Conservation (phyloP, 92 coral and sea anemone species). For the Porites divaricata region DNA sequence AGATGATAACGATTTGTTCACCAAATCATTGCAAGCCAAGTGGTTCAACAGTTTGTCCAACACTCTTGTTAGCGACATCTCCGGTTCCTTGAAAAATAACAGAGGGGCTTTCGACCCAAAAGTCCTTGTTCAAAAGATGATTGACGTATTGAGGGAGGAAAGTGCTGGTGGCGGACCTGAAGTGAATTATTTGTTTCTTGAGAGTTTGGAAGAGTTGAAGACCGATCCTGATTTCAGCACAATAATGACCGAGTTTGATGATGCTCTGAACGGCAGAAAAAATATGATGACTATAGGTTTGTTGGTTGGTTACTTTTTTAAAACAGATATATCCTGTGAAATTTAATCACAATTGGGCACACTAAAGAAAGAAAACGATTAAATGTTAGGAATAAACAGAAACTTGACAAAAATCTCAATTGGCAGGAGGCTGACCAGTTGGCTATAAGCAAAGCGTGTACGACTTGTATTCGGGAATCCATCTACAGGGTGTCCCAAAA, state of each 20-base stretch:
- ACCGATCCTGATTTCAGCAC: slow-evolving; percentile 18
- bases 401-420: too few relatives aligned
- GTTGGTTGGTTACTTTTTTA: neutral
- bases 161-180: neutral
- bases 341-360: too few relatives aligned
- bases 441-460: too few relatives aligned
- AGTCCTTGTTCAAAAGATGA: slow-evolving; percentile 10
- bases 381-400: too few relatives aligned
- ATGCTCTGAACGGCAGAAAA: slow-evolving; percentile 5
- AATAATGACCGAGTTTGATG: slow-evolving; percentile 22
- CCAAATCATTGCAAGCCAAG: slow-evolving; percentile 27
- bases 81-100: neutral
- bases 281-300: slow-evolving; percentile 29
- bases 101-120: slow-evolving; percentile 5
- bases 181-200: neutral
- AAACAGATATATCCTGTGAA: too few relatives aligned
- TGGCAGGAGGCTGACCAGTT: too few relatives aligned
- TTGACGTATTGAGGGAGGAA: slow-evolving; percentile 6
- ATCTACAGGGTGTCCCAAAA: too few relatives aligned
- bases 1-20: neutral
- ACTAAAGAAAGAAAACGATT: too few relatives aligned
- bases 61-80: slow-evolving; percentile 4
- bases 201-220: slow-evolving; percentile 13
- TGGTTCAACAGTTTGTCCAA: slow-evolving; percentile 20
- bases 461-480: too few relatives aligned